A percentile compares a stretch with the other conserved stretches of the same genome.
phyloP scores from a whole-genome alignment of 2,113 vertebrate genomes.

The Puntigrus tetrazona region DNA sequence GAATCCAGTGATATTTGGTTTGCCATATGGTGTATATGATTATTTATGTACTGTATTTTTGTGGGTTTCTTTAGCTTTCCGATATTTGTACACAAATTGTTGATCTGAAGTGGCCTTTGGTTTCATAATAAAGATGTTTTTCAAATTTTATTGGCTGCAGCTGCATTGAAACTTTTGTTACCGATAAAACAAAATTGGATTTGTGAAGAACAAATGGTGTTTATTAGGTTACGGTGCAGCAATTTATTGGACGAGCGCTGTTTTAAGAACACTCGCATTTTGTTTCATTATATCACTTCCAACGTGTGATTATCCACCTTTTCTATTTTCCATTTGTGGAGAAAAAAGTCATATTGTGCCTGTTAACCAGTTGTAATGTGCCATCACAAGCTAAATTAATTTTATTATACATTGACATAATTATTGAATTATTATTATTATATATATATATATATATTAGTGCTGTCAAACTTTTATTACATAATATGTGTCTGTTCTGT shows the following conservation, averaged over 20 bases:
- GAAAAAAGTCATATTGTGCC: not conserved
- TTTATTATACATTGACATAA: not conserved
- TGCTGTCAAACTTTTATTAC: too few species aligned
- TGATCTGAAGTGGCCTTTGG: constrained; percentile 52
- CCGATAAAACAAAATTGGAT: not conserved
- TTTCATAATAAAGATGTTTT: constrained; percentile 55
- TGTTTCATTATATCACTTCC: not conserved
- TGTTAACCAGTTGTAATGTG: not conserved
- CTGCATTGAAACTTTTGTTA: constrained; percentile 24
- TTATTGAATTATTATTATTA: too few species aligned
- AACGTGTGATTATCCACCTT: not conserved
- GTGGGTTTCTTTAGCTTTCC: constrained; percentile 46
- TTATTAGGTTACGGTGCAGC: not conserved
- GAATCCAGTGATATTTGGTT: constrained; percentile 25
- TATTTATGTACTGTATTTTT: constrained; percentile 54
- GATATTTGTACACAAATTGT: constrained; percentile 15
- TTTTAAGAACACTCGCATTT: not conserved
- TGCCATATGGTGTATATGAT: constrained; percentile 37
- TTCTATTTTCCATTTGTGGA: not conserved
- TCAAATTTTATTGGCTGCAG: constrained; percentile 33
- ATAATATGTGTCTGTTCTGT: too few species aligned
- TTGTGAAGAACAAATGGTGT: not conserved
- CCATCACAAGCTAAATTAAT: not conserved
- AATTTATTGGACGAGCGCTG: not conserved
- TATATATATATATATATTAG: too few species aligned